Evolutionary conservation across 2,113 vertebrate species (phyloP).

Genomic region (Clupea harengus): DNA sequence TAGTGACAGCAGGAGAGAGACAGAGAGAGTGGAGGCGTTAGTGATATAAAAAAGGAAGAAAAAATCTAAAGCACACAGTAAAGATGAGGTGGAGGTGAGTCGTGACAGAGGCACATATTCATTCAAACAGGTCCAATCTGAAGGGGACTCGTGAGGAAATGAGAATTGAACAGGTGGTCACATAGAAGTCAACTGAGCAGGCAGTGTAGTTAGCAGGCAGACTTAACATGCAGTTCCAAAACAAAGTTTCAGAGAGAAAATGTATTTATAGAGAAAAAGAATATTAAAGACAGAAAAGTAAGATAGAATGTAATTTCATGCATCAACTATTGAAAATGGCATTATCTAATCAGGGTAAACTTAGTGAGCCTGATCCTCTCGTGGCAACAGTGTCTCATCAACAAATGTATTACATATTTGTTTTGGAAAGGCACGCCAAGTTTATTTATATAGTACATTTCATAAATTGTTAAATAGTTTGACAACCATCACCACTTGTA

Average conservation of each 20-base stretch:
- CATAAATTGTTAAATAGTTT: too few species aligned
- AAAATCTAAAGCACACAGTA: background rate
- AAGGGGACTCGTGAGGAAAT: background rate
- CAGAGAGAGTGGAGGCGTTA: constrained; percentile 27
- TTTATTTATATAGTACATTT: too few species aligned
- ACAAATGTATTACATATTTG: too few species aligned
- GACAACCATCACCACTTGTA: too few species aligned
- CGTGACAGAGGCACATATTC: constrained; percentile 1
- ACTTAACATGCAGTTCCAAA: background rate
- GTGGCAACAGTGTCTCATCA: too few species aligned
- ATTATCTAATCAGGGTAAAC: background rate
- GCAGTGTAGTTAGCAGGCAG: background rate
- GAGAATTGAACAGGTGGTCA: background rate
- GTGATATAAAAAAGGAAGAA: constrained; percentile 28
- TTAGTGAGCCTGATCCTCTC: too few species aligned
- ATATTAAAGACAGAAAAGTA: background rate
- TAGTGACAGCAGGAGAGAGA: constrained; percentile 43
- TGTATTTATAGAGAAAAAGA: background rate
- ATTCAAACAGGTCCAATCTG: background rate
- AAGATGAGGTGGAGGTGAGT: background rate
- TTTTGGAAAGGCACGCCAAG: too few species aligned
- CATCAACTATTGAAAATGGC: background rate
- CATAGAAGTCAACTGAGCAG: background rate
- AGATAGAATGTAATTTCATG: background rate
- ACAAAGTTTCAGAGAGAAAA: background rate